These are phyloP conservation scores for Aricia agestis DNA, from an alignment of 1,140 invertebrate species.

Conservation along the genomic window DNA sequence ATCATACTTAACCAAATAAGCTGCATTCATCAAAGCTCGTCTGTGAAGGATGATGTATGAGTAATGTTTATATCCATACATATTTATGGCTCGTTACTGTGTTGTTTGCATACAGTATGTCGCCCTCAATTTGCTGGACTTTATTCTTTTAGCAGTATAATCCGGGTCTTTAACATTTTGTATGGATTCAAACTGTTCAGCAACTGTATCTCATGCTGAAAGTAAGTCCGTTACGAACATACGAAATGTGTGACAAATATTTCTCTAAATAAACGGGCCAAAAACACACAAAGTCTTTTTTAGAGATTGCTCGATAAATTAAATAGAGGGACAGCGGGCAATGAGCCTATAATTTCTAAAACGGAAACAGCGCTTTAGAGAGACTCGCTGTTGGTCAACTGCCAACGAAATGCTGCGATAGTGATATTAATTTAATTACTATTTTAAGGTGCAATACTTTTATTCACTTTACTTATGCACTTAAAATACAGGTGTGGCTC, in stretches of 20 bases:
- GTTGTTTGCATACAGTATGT: not conserved
- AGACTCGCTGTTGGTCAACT: not conserved
- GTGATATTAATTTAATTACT: slow-evolving; percentile 9
- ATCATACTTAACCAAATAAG: slow-evolving; percentile 23
- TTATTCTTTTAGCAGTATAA: no score
- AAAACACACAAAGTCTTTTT: not conserved
- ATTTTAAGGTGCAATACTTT: no score
- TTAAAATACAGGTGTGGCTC: no score
- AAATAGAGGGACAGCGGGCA: not conserved
- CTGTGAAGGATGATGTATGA: slow-evolving; percentile 8
- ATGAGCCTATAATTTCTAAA: slow-evolving; percentile 1
- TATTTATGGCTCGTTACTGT: not conserved
- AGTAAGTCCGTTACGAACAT: no score
- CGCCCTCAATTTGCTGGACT: no score
- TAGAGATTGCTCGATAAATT: not conserved
- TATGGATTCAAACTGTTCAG: no score
- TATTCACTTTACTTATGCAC: no score
- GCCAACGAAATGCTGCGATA: not conserved
- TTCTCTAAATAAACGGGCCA: no score
- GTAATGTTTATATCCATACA: slow-evolving; percentile 9
- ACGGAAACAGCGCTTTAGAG: slow-evolving; percentile 2
- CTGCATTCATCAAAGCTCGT: slow-evolving; percentile 19
- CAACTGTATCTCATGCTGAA: no score
- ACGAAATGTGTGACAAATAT: no score
- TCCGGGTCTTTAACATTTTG: no score